These are phyloP conservation scores for Amblyornis subalaris DNA, from an alignment of 2,113 vertebrate species.

Conservation along the genomic window DNA sequence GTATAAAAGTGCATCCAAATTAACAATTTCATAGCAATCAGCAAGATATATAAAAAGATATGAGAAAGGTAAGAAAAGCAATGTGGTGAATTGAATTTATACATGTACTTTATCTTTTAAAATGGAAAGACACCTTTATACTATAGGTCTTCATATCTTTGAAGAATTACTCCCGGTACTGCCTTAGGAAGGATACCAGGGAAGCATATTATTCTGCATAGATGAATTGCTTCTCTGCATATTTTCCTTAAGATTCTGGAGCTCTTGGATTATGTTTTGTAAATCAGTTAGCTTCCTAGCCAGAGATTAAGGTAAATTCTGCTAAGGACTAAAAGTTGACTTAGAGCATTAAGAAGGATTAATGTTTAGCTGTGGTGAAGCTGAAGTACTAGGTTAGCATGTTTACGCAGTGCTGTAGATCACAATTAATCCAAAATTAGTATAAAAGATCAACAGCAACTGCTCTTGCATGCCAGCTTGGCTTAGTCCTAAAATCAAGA, in stretches of 20 bases:
- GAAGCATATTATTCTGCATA: conserved; percentile 16
- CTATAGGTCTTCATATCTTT: background rate
- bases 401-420: conserved; percentile 95
- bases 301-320: conserved; percentile 99
- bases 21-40: background rate
- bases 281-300: conserved; percentile 91
- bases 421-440: conserved; percentile 99
- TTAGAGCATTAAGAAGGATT: conserved; percentile 99
- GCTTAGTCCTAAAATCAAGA: conserved; percentile 88
- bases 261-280: conserved; percentile 87
- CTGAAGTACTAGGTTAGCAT: conserved; percentile 87
- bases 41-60: background rate
- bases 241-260: conserved; percentile 78
- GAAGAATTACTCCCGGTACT: background rate
- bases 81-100: background rate
- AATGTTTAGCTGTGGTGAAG: conserved; percentile 97
- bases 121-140: background rate
- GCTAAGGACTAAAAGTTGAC: conserved; percentile 99
- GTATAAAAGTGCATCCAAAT: background rate
- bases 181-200: background rate
- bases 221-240: conserved; percentile 58
- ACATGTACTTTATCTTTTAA: background rate
- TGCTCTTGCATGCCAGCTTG: conserved; percentile 82
- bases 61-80: background rate
- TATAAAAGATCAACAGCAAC: conserved; percentile 98